Conservation (phyloP, 2,113 vertebrate genomes). For the Corythornis vintsioides region DNA sequence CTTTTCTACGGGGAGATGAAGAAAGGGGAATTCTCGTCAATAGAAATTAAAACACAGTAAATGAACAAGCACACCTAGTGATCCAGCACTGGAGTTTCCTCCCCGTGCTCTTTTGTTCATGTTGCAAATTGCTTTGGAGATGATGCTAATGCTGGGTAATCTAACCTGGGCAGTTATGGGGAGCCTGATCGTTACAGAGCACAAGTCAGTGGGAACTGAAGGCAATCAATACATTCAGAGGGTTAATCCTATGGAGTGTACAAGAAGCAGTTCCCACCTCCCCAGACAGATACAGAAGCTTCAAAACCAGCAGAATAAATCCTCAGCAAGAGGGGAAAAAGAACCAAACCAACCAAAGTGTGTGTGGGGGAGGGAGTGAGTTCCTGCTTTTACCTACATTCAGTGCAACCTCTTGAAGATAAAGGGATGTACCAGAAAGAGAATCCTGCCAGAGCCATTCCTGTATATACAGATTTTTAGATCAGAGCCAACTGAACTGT, state of each 20-base stretch:
- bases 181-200: background rate
- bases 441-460: background rate
- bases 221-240: conserved; percentile 1
- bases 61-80: background rate
- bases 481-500: conserved; percentile 66
- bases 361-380: accelerated
- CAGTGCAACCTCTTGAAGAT: background rate
- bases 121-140: conserved; percentile 34
- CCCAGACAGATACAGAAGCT: background rate
- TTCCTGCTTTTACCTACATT: background rate
- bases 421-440: background rate
- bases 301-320: conserved; percentile 17
- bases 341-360: too few relatives aligned
- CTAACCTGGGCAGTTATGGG: background rate
- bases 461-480: background rate
- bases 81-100: conserved; percentile 12
- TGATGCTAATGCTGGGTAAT: background rate
- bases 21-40: background rate
- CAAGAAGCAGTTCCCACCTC: conserved; percentile 1
- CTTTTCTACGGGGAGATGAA: background rate
- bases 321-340: background rate
- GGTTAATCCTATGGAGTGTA: conserved; percentile 2
- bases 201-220: background rate
- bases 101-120: conserved; percentile 34
- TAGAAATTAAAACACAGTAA: background rate